These are phyloP conservation scores for Encarsia formosa DNA, from an alignment of 2,888 invertebrate species.

Conservation along the genomic window DNA sequence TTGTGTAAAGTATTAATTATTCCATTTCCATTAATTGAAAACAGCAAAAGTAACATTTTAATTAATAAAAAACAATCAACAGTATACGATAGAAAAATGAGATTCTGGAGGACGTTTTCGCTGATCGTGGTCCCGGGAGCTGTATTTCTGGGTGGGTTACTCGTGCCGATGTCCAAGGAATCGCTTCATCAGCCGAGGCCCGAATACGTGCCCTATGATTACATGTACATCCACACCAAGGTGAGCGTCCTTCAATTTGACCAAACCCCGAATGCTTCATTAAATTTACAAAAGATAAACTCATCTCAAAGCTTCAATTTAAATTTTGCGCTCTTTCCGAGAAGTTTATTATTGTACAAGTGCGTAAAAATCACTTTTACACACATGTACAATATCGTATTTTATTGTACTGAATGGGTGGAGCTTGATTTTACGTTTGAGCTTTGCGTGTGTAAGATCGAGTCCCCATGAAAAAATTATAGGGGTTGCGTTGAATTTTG, in stretches of 20 bases:
- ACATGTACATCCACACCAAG: conserved; percentile 35
- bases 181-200: conserved; percentile 30
- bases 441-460: neutral
- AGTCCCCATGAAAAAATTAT: neutral
- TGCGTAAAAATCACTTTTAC: no score
- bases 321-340: neutral
- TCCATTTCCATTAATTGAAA: no score
- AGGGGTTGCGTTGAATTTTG: conserved; percentile 10
- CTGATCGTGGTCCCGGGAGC: no score
- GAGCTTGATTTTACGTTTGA: neutral
- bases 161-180: conserved; percentile 16
- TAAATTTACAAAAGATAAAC: neutral
- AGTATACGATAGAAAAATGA: neutral
- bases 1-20: no score
- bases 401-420: no score
- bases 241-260: conserved; percentile 27
- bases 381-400: no score
- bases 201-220: conserved; percentile 33
- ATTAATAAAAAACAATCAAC: neutral
- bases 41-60: no score
- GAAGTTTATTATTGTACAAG: no score
- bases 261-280: neutral
- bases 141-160: conserved; percentile 8
- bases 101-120: neutral
- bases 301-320: neutral